Evolutionary conservation across 2,888 invertebrate species (phyloP).

Genomic region (Rhagophthalmus giganteus): DNA sequence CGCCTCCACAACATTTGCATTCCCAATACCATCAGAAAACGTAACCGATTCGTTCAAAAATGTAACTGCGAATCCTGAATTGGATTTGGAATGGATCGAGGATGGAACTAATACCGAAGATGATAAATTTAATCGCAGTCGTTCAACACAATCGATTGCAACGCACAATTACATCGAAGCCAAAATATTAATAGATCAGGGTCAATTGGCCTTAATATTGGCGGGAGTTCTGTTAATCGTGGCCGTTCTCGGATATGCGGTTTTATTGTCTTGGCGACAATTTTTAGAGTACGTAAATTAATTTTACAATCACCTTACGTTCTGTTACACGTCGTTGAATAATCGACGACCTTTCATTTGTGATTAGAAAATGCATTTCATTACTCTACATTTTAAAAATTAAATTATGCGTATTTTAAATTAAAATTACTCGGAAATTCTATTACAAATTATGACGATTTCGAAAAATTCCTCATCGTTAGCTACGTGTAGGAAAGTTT

Average conservation of each 20-base stretch:
- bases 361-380: no score
- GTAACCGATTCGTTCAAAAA: background rate
- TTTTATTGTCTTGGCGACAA: slow-evolving; percentile 52
- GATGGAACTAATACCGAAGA: slow-evolving; percentile 34
- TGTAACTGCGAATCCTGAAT: slow-evolving; percentile 6
- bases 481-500: no score
- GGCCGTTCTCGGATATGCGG: slow-evolving; percentile 49
- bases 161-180: slow-evolving; percentile 2
- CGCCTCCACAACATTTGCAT: no score
- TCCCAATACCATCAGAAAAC: background rate
- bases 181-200: slow-evolving; percentile 28
- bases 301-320: background rate
- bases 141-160: background rate
- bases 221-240: slow-evolving; percentile 45
- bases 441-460: no score
- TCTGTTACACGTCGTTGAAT: no score
- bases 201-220: slow-evolving; percentile 37
- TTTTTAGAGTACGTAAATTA: slow-evolving; percentile 48
- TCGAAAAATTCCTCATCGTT: no score
- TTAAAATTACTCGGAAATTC: no score
- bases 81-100: slow-evolving; percentile 32
- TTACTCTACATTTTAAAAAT: no score
- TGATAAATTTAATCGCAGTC: slow-evolving; percentile 2
- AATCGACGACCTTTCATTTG: no score
- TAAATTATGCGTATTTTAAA: no score